Percentiles rank a stretch among this genome's conserved stretches.
Conservation (phyloP, 2,797 vertebrate species). For the Luscinia luscinia region DNA sequence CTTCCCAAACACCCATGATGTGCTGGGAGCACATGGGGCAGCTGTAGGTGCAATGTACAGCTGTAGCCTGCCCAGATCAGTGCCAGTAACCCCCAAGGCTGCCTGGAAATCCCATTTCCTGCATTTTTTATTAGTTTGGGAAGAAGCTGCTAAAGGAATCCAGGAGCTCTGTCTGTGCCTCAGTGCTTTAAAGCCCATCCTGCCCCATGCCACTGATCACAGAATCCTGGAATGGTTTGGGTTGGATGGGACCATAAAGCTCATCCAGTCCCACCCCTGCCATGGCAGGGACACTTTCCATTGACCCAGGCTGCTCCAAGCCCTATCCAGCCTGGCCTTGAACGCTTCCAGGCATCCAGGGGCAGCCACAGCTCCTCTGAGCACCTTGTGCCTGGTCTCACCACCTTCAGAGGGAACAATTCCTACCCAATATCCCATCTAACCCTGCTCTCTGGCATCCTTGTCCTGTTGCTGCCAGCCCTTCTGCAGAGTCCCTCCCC, state of each 20-base stretch:
- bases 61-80: neutral
- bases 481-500: neutral
- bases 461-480: neutral
- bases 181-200: neutral
- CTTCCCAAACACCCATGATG: rapidly evolving
- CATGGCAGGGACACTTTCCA: neutral
- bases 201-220: neutral
- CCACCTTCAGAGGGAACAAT: neutral
- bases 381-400: neutral
- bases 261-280: neutral
- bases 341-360: neutral
- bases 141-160: neutral
- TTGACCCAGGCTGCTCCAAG: neutral
- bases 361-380: neutral
- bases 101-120: neutral
- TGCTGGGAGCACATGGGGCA: neutral
- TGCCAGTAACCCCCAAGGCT: neutral
- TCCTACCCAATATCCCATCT: neutral
- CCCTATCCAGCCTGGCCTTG: rapidly evolving
- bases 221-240: neutral
- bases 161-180: neutral
- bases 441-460: neutral
- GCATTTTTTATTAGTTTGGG: neutral
- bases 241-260: neutral
- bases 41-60: neutral